Evolutionary conservation across 2,797 vertebrate species (phyloP).

Genomic region (Momotus momota): DNA sequence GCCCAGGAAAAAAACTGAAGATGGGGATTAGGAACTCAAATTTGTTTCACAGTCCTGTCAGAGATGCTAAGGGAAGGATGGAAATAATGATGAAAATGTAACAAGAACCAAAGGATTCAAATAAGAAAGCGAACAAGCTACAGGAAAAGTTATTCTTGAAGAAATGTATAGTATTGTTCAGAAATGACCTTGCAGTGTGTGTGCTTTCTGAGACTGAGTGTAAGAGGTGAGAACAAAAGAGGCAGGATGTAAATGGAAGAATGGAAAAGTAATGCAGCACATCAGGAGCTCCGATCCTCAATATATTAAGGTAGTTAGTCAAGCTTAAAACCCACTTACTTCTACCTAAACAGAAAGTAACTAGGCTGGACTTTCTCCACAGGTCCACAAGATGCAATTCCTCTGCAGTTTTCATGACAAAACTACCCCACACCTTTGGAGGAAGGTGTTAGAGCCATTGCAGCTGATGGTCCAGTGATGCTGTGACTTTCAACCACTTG

Average conservation of each 20-base stretch:
- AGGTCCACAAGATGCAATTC: background rate
- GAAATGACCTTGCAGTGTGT: background rate
- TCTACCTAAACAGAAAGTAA: background rate
- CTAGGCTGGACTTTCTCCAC: background rate
- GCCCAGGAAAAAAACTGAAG: background rate
- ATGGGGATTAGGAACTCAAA: background rate
- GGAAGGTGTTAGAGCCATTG: background rate
- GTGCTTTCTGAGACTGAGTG: background rate
- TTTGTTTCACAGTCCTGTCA: background rate
- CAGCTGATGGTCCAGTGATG: accelerated
- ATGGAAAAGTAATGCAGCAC: background rate
- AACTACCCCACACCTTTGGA: background rate
- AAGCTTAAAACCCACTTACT: background rate
- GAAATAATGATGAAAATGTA: background rate
- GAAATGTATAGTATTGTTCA: background rate
- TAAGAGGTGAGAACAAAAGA: background rate
- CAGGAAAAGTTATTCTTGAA: background rate
- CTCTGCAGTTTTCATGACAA: background rate
- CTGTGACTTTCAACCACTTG: background rate
- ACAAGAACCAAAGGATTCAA: background rate
- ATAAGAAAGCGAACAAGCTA: background rate
- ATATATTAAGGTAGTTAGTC: background rate
- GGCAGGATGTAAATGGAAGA: background rate
- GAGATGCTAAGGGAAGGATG: background rate
- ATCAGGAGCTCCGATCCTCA: background rate